Evolutionary conservation across 2,797 vertebrate species (phyloP).

Genomic region (Acanthurus tractus): DNA sequence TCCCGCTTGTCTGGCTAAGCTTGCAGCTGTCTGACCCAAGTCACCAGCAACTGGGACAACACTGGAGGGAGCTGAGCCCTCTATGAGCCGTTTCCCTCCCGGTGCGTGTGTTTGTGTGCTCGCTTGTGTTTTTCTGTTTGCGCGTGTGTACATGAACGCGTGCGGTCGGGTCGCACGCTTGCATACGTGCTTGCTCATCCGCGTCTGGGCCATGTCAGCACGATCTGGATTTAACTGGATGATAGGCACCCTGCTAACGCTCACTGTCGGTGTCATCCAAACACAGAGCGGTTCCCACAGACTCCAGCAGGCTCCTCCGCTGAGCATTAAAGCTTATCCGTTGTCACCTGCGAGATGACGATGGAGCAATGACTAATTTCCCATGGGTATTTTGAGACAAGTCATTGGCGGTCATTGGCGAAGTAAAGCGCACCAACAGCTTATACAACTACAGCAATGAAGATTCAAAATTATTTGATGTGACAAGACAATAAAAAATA

Average conservation of each 20-base stretch:
- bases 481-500: neutral
- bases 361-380: conserved; percentile 64
- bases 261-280: conserved; percentile 69
- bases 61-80: conserved; percentile 60
- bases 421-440: conserved; percentile 3
- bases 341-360: conserved; percentile 76
- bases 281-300: conserved; percentile 79
- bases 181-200: conserved; percentile 33
- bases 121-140: conserved; percentile 66
- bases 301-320: conserved; percentile 77
- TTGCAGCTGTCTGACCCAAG: conserved; percentile 81
- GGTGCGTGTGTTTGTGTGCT: conserved; percentile 57
- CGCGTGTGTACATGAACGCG: conserved; percentile 42
- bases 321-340: conserved; percentile 62
- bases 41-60: conserved; percentile 72
- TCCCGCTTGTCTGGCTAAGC: conserved; percentile 21
- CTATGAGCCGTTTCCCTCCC: conserved; percentile 34
- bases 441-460: neutral
- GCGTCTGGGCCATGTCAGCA: conserved; percentile 57
- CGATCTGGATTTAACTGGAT: conserved; percentile 72
- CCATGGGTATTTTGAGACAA: conserved; percentile 51
- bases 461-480: neutral
- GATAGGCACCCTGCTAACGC: conserved; percentile 62
- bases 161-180: conserved; percentile 38
- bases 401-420: conserved; percentile 72